Conservation (phyloP, 1,140 invertebrate genomes). For the Anagrus nilaparvatae region DNA sequence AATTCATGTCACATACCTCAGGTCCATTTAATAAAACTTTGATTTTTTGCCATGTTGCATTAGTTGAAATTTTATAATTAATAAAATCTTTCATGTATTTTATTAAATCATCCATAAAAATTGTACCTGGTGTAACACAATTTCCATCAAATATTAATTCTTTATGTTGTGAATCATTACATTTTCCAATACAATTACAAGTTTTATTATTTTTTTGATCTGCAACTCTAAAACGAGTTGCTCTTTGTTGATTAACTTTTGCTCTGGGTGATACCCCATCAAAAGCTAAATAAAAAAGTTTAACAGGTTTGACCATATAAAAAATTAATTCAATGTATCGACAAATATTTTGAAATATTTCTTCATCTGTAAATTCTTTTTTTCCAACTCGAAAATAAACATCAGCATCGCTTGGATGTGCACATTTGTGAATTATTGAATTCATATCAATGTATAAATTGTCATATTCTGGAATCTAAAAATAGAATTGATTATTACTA, state of each 20-base stretch:
- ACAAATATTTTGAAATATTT: slow-evolving; percentile 88
- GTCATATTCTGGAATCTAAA: slow-evolving; percentile 94
- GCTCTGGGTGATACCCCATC: slow-evolving; percentile 92
- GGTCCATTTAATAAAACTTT: slow-evolving; percentile 72
- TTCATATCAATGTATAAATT: slow-evolving; percentile 96
- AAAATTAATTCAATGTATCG: slow-evolving; percentile 87
- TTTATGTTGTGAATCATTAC: slow-evolving; percentile 56
- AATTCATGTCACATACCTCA: slow-evolving; percentile 48
- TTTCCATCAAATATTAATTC: slow-evolving; percentile 87
- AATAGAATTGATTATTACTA: slow-evolving; percentile 21
- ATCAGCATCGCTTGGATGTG: slow-evolving; percentile 89
- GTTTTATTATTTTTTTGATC: slow-evolving; percentile 77
- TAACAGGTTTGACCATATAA: slow-evolving; percentile 81
- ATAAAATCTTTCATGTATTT: slow-evolving; percentile 82
- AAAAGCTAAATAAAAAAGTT: slow-evolving; percentile 90
- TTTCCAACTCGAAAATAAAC: slow-evolving; percentile 71
- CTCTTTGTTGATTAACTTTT: slow-evolving; percentile 90
- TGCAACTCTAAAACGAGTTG: slow-evolving; percentile 73
- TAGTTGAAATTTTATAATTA: slow-evolving; percentile 70
- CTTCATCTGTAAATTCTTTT: slow-evolving; percentile 58
- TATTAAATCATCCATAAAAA: slow-evolving; percentile 82
- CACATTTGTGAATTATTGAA: slow-evolving; percentile 92
- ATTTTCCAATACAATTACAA: slow-evolving; percentile 59
- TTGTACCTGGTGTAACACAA: slow-evolving; percentile 90
- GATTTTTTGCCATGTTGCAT: slow-evolving; percentile 73